Percentiles rank a stretch among this genome's conserved stretches.
Conservation (phyloP, 2,888 invertebrate genomes). For the Tromatobia lineatoria region DNA sequence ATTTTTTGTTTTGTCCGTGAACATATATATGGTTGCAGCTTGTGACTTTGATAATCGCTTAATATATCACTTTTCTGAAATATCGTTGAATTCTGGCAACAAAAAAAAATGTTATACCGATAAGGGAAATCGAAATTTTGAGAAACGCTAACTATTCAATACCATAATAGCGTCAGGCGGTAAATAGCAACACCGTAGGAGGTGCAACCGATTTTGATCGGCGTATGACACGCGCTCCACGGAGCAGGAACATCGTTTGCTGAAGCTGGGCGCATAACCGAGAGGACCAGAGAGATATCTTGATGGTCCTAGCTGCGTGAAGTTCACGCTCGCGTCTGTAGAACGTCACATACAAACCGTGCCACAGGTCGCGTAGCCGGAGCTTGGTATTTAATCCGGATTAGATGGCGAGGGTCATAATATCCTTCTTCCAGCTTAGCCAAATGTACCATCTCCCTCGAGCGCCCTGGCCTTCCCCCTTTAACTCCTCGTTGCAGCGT, state of each 20-base stretch:
- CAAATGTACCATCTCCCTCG: conserved; percentile 69
- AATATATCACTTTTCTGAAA: no score
- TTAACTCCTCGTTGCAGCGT: conserved; percentile 49
- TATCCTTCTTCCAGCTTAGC: conserved; percentile 81
- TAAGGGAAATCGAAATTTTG: no score
- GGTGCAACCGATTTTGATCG: conserved; percentile 74
- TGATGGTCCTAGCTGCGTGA: conserved; percentile 12
- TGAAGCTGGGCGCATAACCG: no score
- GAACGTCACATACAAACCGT: conserved; percentile 55
- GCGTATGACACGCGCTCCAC: conserved; percentile 60
- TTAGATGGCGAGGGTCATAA: conserved; percentile 84
- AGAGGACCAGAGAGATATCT: conserved; percentile 9
- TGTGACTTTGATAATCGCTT: no score
- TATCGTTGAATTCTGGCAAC: no score
- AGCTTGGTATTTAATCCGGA: conserved; percentile 84
- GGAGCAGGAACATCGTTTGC: conserved; percentile 30
- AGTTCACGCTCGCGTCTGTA: conserved; percentile 12
- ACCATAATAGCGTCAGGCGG: neutral
- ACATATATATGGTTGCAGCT: no score
- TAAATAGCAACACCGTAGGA: conserved; percentile 26
- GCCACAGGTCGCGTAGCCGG: conserved; percentile 81
- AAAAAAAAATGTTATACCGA: no score
- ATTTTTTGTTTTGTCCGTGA: no score
- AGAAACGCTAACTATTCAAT: conserved; percentile 36
- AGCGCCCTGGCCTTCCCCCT: conserved; percentile 53